Percentiles rank a stretch among this genome's conserved stretches.
Conservation (phyloP, 2,888 invertebrate species). For the Embidobia sp. region DNA sequence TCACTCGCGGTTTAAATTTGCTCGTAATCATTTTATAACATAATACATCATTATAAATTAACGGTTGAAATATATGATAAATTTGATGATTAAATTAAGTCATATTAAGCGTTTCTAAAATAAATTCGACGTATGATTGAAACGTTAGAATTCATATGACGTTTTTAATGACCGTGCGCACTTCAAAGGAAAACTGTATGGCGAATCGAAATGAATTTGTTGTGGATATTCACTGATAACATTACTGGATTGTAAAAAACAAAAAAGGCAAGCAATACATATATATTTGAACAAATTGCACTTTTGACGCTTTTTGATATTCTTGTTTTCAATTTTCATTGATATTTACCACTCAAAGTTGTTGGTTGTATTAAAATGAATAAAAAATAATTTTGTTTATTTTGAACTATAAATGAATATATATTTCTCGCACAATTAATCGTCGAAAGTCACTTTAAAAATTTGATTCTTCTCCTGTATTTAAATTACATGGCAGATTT, state of each 20-base stretch:
- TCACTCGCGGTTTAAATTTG: conserved; percentile 1
- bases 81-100: no score
- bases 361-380: no score
- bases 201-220: background rate
- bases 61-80: conserved; percentile 28
- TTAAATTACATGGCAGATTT: no score
- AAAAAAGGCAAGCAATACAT: background rate
- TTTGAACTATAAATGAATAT: no score
- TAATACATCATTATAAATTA: conserved; percentile 44
- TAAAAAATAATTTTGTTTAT: no score
- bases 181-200: conserved; percentile 12
- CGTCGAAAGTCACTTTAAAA: no score
- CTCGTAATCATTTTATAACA: background rate
- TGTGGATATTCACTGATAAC: background rate
- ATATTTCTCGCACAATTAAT: no score
- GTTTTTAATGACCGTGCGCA: conserved; percentile 13
- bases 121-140: conserved; percentile 16
- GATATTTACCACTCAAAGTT: no score
- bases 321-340: no score
- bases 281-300: conserved; percentile 7
- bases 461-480: no score
- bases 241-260: background rate
- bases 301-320: background rate
- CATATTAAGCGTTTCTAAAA: conserved; percentile 15
- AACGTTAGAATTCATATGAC: conserved; percentile 11